Evolutionary conservation across 2,797 vertebrate species (phyloP).

Genomic region (Pachyuromys duprasi): DNA sequence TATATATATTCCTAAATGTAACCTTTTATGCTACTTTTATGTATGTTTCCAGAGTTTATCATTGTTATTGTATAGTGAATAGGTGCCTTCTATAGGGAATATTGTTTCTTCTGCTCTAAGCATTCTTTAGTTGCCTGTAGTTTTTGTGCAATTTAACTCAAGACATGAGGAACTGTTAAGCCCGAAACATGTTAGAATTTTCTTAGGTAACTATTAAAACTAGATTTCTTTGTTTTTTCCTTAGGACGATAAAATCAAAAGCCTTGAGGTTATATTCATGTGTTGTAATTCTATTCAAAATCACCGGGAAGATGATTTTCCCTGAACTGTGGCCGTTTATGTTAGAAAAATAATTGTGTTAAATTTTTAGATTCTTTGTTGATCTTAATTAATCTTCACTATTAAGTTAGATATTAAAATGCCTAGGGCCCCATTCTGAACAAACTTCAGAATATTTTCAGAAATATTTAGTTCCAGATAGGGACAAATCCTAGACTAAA

Average conservation of each 20-base stretch:
- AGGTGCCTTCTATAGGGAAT: not conserved
- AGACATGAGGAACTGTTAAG: not conserved
- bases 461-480: not conserved
- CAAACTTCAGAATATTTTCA: not conserved
- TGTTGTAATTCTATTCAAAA: constrained; percentile 7
- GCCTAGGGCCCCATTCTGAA: not conserved
- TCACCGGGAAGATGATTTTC: not conserved
- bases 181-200: not conserved
- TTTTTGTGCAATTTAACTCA: not conserved
- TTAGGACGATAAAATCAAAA: not conserved
- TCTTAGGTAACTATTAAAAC: not conserved
- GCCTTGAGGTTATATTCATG: not conserved
- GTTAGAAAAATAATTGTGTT: not conserved
- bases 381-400: not conserved
- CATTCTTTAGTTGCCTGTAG: not conserved
- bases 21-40: not conserved
- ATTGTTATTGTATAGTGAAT: not conserved
- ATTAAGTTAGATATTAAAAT: not conserved
- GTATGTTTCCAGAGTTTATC: not conserved
- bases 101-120: not conserved
- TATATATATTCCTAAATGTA: not conserved
- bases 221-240: not conserved
- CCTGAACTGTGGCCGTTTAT: not conserved
- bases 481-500: not conserved
- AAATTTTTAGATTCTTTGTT: not conserved